phyloP scores from a whole-genome alignment of 1,140 invertebrate genomes.

The Polypedilum vanderplanki region DNA sequence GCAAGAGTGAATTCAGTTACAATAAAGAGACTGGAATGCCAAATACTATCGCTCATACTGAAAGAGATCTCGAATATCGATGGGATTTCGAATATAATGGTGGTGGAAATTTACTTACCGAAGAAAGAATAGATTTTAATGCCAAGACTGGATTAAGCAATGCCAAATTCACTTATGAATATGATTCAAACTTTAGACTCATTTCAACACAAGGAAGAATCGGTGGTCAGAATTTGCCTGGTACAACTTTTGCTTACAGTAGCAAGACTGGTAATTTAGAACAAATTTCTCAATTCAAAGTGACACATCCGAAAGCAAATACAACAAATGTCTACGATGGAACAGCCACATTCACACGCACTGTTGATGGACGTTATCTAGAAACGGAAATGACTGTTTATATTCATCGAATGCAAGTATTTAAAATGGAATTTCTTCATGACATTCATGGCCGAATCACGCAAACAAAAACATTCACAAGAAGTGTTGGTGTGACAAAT shows the following conservation, averaged over 20 bases:
- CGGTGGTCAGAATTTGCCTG: constrained; percentile 73
- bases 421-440: constrained; percentile 82
- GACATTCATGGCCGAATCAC: constrained; percentile 75
- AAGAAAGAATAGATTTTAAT: constrained; percentile 80
- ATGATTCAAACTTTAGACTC: constrained; percentile 82
- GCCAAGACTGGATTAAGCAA: constrained; percentile 84
- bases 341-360: constrained; percentile 75
- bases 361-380: constrained; percentile 71
- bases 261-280: constrained; percentile 64
- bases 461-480: constrained; percentile 79
- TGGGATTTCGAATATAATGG: constrained; percentile 80
- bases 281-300: constrained; percentile 71
- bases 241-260: constrained; percentile 69
- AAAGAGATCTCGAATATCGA: constrained; percentile 74
- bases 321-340: constrained; percentile 78
- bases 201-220: constrained; percentile 69
- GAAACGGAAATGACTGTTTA: constrained; percentile 74
- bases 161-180: constrained; percentile 87
- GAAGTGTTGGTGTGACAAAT: constrained; percentile 78
- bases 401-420: constrained; percentile 80
- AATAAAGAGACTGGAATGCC: constrained; percentile 66
- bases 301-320: constrained; percentile 63
- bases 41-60: constrained; percentile 70
- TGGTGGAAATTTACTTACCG: constrained; percentile 65
- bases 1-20: constrained; percentile 78